A percentile compares a stretch with the other conserved stretches of the same genome.
phyloP scores from a whole-genome alignment of 2,113 vertebrate species.

The Nettapus auritus region DNA sequence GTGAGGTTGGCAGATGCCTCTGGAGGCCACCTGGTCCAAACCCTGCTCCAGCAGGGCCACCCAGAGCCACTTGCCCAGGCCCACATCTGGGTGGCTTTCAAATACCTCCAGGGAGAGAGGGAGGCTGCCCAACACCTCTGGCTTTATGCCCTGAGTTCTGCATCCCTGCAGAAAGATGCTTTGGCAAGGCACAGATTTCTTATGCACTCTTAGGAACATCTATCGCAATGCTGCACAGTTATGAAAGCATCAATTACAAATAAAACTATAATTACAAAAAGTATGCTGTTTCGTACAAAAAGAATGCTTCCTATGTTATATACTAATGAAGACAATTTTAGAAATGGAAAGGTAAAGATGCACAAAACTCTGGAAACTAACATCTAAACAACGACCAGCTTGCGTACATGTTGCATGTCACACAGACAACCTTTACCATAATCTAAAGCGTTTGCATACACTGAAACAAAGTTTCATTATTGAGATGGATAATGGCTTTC shows the following conservation, averaged over 20 bases:
- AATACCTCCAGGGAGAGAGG: not conserved
- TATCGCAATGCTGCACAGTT: not conserved
- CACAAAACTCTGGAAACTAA: not conserved
- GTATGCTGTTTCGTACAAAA: not conserved
- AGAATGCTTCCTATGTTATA: not conserved
- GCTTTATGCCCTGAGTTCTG: not conserved
- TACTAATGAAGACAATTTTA: not conserved
- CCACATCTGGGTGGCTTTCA: not conserved
- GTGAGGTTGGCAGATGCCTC: not conserved
- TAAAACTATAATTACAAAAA: not conserved
- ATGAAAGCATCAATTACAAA: not conserved
- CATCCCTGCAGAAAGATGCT: not conserved
- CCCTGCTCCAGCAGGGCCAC: not conserved
- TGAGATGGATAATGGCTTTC: not conserved
- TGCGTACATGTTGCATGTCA: fast-evolving
- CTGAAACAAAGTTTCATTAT: not conserved
- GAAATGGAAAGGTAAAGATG: not conserved
- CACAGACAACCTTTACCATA: not conserved
- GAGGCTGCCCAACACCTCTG: not conserved
- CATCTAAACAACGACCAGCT: not conserved
- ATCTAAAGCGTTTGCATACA: not conserved
- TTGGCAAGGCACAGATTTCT: not conserved
- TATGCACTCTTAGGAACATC: not conserved
- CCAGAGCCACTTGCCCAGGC: not conserved
- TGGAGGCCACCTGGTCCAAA: not conserved